phyloP scores from a whole-genome alignment of 2,888 invertebrate species.

The Xanthorhoe designata region DNA sequence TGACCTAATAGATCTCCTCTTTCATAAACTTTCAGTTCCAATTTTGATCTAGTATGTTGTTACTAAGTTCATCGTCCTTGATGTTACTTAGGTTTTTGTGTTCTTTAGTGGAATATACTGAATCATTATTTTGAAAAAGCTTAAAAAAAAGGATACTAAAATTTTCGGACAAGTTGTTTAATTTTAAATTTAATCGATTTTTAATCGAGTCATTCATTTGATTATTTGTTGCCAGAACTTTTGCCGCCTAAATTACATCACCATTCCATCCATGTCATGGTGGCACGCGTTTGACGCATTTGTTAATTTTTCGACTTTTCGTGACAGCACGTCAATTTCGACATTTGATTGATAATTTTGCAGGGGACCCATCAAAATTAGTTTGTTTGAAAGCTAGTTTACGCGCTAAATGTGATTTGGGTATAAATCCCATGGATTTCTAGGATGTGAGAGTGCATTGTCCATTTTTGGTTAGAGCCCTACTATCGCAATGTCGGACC shows the following conservation, averaged over 20 bases:
- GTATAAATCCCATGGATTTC: conserved; percentile 62
- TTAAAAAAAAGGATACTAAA: no score
- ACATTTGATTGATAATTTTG: conserved; percentile 86
- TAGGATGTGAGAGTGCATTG: conserved; percentile 75
- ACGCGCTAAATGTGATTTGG: conserved; percentile 80
- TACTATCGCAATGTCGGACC: conserved; percentile 71
- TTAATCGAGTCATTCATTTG: conserved; percentile 17
- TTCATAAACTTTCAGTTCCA: no score
- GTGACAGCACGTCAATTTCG: conserved; percentile 86
- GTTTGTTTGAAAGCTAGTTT: conserved; percentile 85
- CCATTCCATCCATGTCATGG: conserved; percentile 62
- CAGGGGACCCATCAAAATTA: conserved; percentile 83
- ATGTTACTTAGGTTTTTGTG: no score
- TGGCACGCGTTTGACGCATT: conserved; percentile 80
- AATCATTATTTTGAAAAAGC: no score
- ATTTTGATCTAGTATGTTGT: no score
- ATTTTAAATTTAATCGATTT: conserved; percentile 1
- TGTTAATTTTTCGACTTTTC: conserved; percentile 82
- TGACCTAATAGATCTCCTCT: no score
- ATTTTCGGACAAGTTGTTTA: background rate
- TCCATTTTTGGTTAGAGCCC: conserved; percentile 70
- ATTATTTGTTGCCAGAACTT: conserved; percentile 64
- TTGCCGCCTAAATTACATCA: conserved; percentile 76
- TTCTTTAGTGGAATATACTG: no score
- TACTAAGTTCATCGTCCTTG: no score